Percentiles rank a stretch among this genome's conserved stretches.
phyloP scores from a whole-genome alignment of 2,888 invertebrate genomes.

The Sussaba pulchella region DNA sequence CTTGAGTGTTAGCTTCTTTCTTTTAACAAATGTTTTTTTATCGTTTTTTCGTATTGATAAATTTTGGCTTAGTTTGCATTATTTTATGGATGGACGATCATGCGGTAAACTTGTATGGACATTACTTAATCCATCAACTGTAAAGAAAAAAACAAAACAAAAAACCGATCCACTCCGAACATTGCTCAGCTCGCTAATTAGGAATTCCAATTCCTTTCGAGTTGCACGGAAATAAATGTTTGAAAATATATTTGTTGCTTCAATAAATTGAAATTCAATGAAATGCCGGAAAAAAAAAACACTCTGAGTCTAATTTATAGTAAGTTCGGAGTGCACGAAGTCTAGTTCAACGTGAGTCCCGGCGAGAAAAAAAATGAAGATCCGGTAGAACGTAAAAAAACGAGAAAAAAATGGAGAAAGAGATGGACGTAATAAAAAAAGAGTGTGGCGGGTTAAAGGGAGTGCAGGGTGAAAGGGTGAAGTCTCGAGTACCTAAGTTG shows the following conservation, averaged over 20 bases:
- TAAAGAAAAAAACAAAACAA: too few relatives aligned
- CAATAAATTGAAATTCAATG: not conserved
- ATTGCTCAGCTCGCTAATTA: too few relatives aligned
- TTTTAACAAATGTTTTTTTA: too few relatives aligned
- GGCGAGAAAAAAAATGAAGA: constrained; percentile 6
- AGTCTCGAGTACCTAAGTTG: constrained; percentile 78
- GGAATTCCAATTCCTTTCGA: too few relatives aligned
- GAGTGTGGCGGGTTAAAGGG: constrained; percentile 29
- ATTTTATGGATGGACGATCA: too few relatives aligned
- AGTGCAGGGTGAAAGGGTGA: constrained; percentile 70
- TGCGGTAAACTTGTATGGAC: too few relatives aligned
- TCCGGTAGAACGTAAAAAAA: constrained; percentile 1
- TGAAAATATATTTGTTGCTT: too few relatives aligned
- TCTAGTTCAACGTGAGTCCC: not conserved
- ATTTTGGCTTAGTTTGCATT: too few relatives aligned
- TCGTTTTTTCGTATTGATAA: too few relatives aligned
- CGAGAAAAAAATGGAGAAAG: constrained; percentile 11
- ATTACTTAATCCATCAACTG: too few relatives aligned
- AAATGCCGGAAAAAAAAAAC: not conserved
- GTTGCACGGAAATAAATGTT: too few relatives aligned
- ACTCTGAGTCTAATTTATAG: not conserved
- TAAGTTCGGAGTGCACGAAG: not conserved
- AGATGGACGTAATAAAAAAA: constrained; percentile 39
- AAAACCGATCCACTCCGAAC: too few relatives aligned
- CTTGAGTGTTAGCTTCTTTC: not conserved